A percentile compares a stretch with the other conserved stretches of the same genome.
Conservation (phyloP, 2,888 invertebrate species). For the Perizoma affinitatum region DNA sequence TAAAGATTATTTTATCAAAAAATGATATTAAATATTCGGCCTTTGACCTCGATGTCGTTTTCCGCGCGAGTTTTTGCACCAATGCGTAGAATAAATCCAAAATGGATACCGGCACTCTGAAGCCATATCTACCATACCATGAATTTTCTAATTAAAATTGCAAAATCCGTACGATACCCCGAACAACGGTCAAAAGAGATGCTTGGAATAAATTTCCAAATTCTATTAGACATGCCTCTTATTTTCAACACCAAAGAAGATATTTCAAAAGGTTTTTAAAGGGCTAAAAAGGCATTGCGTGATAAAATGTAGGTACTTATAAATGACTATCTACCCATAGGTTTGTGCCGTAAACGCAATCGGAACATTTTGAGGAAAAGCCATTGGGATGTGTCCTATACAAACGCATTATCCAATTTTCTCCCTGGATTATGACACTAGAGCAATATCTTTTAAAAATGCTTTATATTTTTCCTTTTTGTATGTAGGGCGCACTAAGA, state of each 20-base stretch:
- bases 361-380: no score
- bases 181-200: conserved; percentile 15
- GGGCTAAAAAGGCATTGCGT: background rate
- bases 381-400: no score
- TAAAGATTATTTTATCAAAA: no score
- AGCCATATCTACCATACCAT: conserved; percentile 9
- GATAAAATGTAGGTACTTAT: no score
- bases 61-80: conserved; percentile 9
- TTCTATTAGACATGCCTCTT: background rate
- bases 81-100: conserved; percentile 14
- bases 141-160: conserved; percentile 30
- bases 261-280: background rate
- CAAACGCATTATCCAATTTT: no score
- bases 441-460: no score
- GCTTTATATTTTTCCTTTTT: no score
- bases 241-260: background rate
- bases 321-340: no score
- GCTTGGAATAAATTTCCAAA: conserved; percentile 10
- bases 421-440: no score
- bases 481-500: no score
- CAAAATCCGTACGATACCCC: conserved; percentile 14
- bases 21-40: background rate
- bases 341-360: no score
- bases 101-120: background rate
- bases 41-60: conserved; percentile 1